phyloP scores from a whole-genome alignment of 2,113 vertebrate genomes.

The Gavialis gangeticus region DNA sequence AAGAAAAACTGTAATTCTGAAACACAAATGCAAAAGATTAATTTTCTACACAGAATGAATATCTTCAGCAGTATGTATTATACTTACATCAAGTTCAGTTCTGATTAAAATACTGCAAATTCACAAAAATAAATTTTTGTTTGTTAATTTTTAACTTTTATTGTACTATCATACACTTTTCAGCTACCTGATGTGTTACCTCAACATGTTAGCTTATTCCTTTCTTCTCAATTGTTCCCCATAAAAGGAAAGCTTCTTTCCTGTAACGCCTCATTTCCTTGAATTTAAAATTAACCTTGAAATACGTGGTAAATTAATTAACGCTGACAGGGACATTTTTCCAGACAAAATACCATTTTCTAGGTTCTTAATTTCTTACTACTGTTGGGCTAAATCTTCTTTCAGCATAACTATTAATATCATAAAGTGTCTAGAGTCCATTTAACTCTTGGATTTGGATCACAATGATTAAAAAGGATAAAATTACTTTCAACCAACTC shows the following conservation, averaged over 20 bases:
- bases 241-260: conserved; percentile 16
- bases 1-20: conserved; percentile 5
- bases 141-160: conserved; percentile 14
- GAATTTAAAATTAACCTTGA: conserved; percentile 47
- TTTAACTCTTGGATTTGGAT: too few relatives aligned
- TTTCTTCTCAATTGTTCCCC: not conserved
- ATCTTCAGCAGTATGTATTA: not conserved
- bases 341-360: conserved; percentile 7
- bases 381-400: not conserved
- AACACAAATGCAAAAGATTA: conserved; percentile 37
- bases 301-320: conserved; percentile 46
- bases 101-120: conserved; percentile 41
- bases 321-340: conserved; percentile 42
- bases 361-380: conserved; percentile 30
- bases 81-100: conserved; percentile 18
- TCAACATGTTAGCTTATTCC: conserved; percentile 18
- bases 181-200: conserved; percentile 1
- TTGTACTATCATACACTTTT: conserved; percentile 19
- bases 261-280: not conserved
- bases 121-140: conserved; percentile 24
- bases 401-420: not conserved
- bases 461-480: not conserved
- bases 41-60: conserved; percentile 15
- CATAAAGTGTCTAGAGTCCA: not conserved
- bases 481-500: not conserved